Base-by-base conservation (phyloP, 64 coral and sea anemone species). In the Platygyra sinensis region DNA sequence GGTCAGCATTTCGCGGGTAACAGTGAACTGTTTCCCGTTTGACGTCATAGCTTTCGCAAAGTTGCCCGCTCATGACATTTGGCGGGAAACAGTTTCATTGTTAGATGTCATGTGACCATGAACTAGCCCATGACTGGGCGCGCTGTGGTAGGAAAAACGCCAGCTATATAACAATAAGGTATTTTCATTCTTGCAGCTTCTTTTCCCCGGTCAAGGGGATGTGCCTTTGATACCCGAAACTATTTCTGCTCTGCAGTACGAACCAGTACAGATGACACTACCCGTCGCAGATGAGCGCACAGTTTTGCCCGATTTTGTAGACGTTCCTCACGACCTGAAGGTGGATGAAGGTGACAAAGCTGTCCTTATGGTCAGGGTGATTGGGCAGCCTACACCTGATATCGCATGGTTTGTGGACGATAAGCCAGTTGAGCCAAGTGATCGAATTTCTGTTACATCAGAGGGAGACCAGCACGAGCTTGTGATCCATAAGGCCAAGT, bases 351-450 rank as follows among this genome's bases (percentile, higher is more conserved):
- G 92, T 54, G 77, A 64, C 55, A 73, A 78, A 18, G 87, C 89
- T 17, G 89, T 80, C 29, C 72, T 93, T 1, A 93, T 80, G 0
- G 94, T 93, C 29, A 92, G 76, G 72, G 87, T 90, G 18, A 94
- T 79, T 32, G 97, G 94, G 16, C 30, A 79, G 31, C 97, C 97
- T 59, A 78, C 14, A 0, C 97, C 94, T 17, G 91, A 88, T 8
- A 76, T 99, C 17, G 62, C 88, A 22, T 99, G 97, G 97, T 96
- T 91, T 72, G 88, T 93, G 83, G 91, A 99, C 60, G 76, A 96
- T 36, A 90, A 93, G 33, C 88, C 75, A 14, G 28, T 99, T 28
- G 62, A 74, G 20, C 74, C 89, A 83, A 91, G 93, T 77, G 87
- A 64, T 27, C 85, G 91, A 0, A 73, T 87, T 52, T 62, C 75